Conservation (phyloP, 2,113 vertebrate species). For the Microtus montanus region DNA sequence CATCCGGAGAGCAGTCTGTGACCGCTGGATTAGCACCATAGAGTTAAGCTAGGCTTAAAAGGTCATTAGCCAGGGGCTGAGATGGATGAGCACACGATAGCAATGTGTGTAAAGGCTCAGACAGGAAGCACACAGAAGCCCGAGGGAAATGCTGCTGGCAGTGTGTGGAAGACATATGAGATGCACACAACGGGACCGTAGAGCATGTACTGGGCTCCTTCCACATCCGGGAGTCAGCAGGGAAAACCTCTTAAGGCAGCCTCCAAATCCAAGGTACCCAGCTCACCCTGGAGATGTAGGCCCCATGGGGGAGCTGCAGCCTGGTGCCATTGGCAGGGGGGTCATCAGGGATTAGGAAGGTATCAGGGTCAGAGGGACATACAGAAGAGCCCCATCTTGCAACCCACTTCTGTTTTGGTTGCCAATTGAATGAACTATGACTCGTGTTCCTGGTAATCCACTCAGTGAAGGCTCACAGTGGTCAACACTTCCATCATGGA, state of each 20-base stretch:
- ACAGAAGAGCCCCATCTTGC: background rate
- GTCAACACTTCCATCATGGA: background rate
- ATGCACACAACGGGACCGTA: rapidly evolving
- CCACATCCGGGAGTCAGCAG: background rate
- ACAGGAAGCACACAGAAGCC: background rate
- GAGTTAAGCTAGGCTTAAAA: background rate
- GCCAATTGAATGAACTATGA: background rate
- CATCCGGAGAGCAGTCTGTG: background rate
- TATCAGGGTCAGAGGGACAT: background rate
- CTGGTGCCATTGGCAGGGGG: background rate
- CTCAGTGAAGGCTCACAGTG: background rate
- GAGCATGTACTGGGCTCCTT: no score
- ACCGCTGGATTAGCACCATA: background rate
- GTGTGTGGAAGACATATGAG: background rate
- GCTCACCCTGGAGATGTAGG: background rate
- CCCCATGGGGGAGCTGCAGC: rapidly evolving
- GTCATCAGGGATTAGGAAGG: background rate
- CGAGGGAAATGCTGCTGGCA: background rate
- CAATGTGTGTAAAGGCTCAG: rapidly evolving
- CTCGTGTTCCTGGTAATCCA: background rate
- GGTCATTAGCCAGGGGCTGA: background rate
- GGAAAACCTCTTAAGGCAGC: background rate
- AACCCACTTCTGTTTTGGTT: background rate
- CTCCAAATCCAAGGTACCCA: background rate
- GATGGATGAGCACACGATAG: rapidly evolving